Evolutionary conservation across 2,797 vertebrate genomes (phyloP).

Genomic region (Thamnophis elegans): DNA sequence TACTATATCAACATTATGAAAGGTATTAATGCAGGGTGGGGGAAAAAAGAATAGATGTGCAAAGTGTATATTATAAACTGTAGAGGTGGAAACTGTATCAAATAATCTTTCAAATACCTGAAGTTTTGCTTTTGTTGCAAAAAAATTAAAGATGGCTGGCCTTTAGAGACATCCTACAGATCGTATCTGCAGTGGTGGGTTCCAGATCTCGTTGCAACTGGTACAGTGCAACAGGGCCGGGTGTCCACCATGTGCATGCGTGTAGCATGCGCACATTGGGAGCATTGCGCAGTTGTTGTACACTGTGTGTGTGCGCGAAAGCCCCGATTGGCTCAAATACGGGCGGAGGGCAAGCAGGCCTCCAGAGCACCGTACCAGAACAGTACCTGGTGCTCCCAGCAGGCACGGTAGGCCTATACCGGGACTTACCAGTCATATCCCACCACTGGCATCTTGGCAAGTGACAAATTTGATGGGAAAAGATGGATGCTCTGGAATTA

Average conservation of each 20-base stretch:
- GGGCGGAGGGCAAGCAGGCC: no score
- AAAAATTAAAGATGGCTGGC: not conserved
- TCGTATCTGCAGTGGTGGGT: not conserved
- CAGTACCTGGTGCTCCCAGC: no score
- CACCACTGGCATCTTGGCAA: not conserved
- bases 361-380: no score
- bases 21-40: not conserved
- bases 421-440: no score
- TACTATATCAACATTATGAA: not conserved
- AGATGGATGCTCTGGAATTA: not conserved
- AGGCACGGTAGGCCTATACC: no score
- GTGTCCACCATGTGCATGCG: no score
- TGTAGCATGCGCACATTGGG: no score
- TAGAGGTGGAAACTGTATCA: not conserved
- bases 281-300: no score
- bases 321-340: no score
- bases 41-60: not conserved
- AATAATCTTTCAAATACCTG: not conserved
- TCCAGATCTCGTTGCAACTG: no score
- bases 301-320: no score
- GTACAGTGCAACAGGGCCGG: no score
- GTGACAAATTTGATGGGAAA: not conserved
- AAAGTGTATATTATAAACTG: not conserved
- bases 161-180: not conserved
- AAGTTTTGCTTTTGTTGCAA: not conserved